phyloP scores from a whole-genome alignment of 2,797 vertebrate species.

The Euphonia xanthogaster region DNA sequence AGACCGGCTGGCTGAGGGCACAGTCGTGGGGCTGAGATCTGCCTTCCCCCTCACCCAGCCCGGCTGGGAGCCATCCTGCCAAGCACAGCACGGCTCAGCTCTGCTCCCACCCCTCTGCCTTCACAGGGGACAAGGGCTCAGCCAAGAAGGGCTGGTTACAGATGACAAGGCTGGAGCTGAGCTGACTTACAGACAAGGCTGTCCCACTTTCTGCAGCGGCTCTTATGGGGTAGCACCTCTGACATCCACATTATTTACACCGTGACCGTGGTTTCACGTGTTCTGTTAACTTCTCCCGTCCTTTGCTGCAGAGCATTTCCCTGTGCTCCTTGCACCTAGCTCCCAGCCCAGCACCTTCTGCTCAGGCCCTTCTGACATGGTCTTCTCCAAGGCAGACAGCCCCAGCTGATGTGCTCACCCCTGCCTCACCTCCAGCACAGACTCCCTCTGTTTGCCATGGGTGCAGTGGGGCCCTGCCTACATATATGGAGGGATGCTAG shows the following conservation, averaged over 20 bases:
- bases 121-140: neutral
- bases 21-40: neutral
- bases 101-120: neutral
- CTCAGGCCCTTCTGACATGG: fast-evolving
- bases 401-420: neutral
- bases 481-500: neutral
- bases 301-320: neutral
- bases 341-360: neutral
- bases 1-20: neutral
- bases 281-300: neutral
- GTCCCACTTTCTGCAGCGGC: neutral
- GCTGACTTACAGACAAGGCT: neutral
- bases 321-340: neutral
- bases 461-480: neutral
- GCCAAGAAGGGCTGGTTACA: neutral
- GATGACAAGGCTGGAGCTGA: neutral
- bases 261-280: neutral
- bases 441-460: neutral
- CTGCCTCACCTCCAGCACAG: fast-evolving
- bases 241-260: neutral
- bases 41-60: neutral
- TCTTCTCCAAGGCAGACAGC: neutral
- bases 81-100: neutral
- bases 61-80: neutral
- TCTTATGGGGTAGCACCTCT: neutral